Evolutionary conservation across 2,797 vertebrate genomes (phyloP).

Genomic region (Gymnocypris eckloni): DNA sequence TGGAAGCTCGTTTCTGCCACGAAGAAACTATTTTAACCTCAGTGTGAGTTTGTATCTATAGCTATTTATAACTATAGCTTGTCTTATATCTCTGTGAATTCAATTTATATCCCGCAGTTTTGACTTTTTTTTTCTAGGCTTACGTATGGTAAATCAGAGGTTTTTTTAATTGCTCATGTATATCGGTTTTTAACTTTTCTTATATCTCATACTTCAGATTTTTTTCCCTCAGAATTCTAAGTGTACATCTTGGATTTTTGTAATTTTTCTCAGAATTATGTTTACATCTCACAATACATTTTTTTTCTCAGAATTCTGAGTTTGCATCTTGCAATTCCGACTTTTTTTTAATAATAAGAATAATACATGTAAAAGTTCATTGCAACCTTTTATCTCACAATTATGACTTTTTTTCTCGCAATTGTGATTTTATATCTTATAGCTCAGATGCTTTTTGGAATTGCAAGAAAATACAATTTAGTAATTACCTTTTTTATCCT

Average conservation of each 20-base stretch:
- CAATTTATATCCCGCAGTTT: too few species aligned
- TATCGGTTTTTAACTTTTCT: neutral
- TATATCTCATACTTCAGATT: neutral
- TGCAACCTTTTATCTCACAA: neutral
- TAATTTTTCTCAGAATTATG: too few species aligned
- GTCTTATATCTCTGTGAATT: too few species aligned
- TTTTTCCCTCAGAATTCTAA: neutral
- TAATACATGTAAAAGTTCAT: neutral
- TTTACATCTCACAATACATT: too few species aligned
- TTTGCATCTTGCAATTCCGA: too few species aligned
- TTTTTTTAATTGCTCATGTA: too few species aligned
- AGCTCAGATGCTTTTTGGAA: neutral
- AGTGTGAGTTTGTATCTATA: conserved; percentile 13
- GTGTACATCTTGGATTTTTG: too few species aligned
- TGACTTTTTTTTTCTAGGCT: neutral
- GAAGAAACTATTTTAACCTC: neutral
- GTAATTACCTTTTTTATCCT: neutral
- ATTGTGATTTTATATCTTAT: neutral
- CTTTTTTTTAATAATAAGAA: neutral
- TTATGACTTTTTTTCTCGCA: neutral
- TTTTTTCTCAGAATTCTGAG: too few species aligned
- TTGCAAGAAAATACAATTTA: neutral
- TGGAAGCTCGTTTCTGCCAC: neutral
- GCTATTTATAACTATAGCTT: too few species aligned
- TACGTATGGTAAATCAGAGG: too few species aligned